Conservation (phyloP, 1,140 invertebrate species). For the Orius insidiosus region DNA sequence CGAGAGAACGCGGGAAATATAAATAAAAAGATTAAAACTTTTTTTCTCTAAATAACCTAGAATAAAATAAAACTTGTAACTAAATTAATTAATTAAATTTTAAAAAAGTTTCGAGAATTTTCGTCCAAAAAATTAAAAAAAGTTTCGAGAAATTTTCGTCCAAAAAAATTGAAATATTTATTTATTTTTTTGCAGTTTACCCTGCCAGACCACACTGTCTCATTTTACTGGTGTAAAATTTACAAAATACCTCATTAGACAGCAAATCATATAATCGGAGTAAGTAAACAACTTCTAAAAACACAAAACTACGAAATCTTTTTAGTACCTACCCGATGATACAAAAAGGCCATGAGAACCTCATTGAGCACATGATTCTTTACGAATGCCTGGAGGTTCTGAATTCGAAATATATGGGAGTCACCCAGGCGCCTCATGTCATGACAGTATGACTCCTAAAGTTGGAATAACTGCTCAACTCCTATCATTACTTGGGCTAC, state of each 20-base stretch:
- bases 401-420: slow-evolving; percentile 38
- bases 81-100: not conserved
- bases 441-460: slow-evolving; percentile 45
- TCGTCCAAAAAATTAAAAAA: too few relatives aligned
- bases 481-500: slow-evolving; percentile 68
- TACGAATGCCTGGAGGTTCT: slow-evolving; percentile 52
- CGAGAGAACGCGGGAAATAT: not conserved
- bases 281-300: slow-evolving; percentile 24
- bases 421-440: slow-evolving; percentile 44
- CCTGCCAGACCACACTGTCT: slow-evolving; percentile 47
- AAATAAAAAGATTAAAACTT: not conserved
- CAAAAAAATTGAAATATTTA: too few relatives aligned
- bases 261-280: slow-evolving; percentile 66
- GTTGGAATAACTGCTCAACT: slow-evolving; percentile 61
- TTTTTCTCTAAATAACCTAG: not conserved
- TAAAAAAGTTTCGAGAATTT: not conserved
- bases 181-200: slow-evolving; percentile 34
- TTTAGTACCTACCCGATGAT: slow-evolving; percentile 58
- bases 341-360: slow-evolving; percentile 28
- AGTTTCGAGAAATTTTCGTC: too few relatives aligned
- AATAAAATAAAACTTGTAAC: not conserved
- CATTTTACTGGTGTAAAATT: slow-evolving; percentile 75
- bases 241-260: slow-evolving; percentile 50
- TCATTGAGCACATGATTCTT: slow-evolving; percentile 65
- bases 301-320: too few relatives aligned